Evolutionary conservation across 2,888 invertebrate species (phyloP), one percentile per base, ranked within the genome.

Genomic region (Melanotus villosus): DNA sequence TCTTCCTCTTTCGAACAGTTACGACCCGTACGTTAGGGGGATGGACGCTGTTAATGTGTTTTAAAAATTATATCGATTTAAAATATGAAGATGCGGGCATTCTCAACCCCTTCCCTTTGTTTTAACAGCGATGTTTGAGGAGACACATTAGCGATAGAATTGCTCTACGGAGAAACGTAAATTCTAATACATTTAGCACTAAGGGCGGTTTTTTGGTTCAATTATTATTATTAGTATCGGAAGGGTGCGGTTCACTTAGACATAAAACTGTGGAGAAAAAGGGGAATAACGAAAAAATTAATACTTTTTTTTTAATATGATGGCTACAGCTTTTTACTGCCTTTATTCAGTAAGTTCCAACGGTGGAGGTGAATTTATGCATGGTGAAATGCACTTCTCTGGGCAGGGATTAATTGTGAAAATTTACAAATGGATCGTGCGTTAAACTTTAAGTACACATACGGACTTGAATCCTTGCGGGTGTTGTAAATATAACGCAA

Each of bases 161-260:
- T 79, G 79, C 80, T 80, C 82, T 81, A 80, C 73, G 73, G 82
- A 82, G 82, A 76, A 81, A 80, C 81, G 81, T 82, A 82, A 79
- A 82, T 82, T 81, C 80, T 82, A 82, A 82, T 82, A 81, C 78
- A 77, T 80, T 80, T 76, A 79, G 79, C 79, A 77, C 73, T 75
- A 75, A 76, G 78, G 79, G 80, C 73, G 76, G 75, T 78, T 79
- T 78, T 79, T 78, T 74, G 78, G 78, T 77, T 70, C 72, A 74
- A 76, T 75, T 78, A 79, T 75, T 77, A 74, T 79, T 78, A 77
- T 76, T 77, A 73, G 68, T 60, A 71, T 68, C 65, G 63, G 56
- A 68, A 66, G 70, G 70, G 70, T 66, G 70, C 57, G 58, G 65
- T 30, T 63, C 50, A 16, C 36, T 45, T 47, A 34, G 21, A 45